A percentile compares a stretch with the other conserved stretches of the same genome.
phyloP scores from a whole-genome alignment of 2,888 invertebrate species.

The Chrysina gloriosa region DNA sequence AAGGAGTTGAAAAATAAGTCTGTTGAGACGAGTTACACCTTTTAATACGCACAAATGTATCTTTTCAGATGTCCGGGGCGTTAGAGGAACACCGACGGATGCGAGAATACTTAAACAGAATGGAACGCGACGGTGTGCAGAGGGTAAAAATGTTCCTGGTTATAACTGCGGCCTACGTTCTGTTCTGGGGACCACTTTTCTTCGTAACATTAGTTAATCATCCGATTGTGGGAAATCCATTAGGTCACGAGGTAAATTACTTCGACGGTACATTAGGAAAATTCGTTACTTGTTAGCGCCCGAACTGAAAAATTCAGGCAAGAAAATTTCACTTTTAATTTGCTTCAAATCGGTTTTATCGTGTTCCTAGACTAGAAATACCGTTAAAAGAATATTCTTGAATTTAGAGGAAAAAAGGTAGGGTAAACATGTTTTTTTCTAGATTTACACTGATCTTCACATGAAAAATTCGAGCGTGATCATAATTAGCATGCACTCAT shows the following conservation, averaged over 20 bases:
- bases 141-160: slow-evolving; percentile 88
- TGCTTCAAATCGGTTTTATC: no score
- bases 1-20: slow-evolving; percentile 5
- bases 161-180: slow-evolving; percentile 84
- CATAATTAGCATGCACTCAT: no score
- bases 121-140: slow-evolving; percentile 84
- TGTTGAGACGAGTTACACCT: slow-evolving; percentile 10
- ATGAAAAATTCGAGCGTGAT: no score
- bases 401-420: no score
- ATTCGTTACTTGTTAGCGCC: no score
- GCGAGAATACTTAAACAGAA: slow-evolving; percentile 80
- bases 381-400: no score
- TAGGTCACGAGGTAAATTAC: slow-evolving; percentile 77
- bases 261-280: not conserved
- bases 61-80: slow-evolving; percentile 66
- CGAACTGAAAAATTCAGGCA: no score
- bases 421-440: no score
- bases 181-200: slow-evolving; percentile 93
- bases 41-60: slow-evolving; percentile 27
- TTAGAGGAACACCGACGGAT: slow-evolving; percentile 79
- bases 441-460: no score
- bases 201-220: slow-evolving; percentile 85
- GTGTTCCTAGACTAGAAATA: no score
- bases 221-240: slow-evolving; percentile 76
- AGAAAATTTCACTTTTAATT: no score